Percentiles rank a stretch among this genome's conserved stretches.
These are phyloP conservation scores for Atta cephalotes DNA, from an alignment of 1,140 invertebrate species.

Conservation along the genomic window DNA sequence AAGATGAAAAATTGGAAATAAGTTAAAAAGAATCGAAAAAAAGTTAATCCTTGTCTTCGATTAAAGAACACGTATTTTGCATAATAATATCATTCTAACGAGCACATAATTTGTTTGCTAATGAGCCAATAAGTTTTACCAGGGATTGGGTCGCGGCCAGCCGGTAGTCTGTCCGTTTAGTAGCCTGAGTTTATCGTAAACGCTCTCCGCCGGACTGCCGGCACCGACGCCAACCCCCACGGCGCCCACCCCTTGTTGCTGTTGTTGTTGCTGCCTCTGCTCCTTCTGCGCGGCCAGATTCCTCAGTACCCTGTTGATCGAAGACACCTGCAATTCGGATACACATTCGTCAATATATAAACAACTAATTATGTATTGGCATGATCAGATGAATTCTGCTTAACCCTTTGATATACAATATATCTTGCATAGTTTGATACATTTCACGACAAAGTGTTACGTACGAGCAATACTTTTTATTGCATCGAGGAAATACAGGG, in stretches of 20 bases:
- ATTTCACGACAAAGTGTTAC: neutral
- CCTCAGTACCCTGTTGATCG: conserved; percentile 98
- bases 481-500: neutral
- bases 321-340: conserved; percentile 93
- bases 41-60: neutral
- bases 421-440: neutral
- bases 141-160: conserved; percentile 87
- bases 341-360: neutral
- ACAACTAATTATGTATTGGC: neutral
- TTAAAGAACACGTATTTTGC: neutral
- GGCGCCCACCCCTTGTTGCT: conserved; percentile 81
- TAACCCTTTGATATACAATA: neutral
- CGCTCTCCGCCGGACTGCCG: conserved; percentile 87
- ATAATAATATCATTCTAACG: neutral
- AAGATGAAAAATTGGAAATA: neutral
- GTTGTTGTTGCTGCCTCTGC: conserved; percentile 87
- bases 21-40: neutral
- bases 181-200: conserved; percentile 95
- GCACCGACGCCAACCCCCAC: conserved; percentile 85
- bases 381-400: neutral
- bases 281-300: conserved; percentile 97
- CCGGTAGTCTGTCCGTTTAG: conserved; percentile 92
- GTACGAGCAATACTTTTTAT: neutral
- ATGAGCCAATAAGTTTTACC: conserved; percentile 82
- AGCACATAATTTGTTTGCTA: neutral